A percentile compares a stretch with the other conserved stretches of the same genome.
Evolutionary conservation across 1,140 invertebrate genomes (phyloP).

Genomic region (Bombus huntii): DNA sequence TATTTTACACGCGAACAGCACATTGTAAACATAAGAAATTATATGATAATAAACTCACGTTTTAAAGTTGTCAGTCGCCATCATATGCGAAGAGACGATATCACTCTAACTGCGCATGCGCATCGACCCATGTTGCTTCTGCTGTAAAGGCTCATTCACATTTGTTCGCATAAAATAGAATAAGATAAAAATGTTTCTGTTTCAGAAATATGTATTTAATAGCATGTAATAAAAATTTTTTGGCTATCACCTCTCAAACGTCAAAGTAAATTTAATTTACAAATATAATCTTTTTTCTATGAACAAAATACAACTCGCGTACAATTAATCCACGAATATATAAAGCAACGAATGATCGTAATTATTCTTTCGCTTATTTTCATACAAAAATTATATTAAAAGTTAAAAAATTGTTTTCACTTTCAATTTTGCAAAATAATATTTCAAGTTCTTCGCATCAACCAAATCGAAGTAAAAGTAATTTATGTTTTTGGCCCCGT

Average conservation of each 20-base stretch:
- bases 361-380: neutral
- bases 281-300: neutral
- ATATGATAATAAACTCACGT: constrained; percentile 78
- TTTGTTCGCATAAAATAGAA: constrained; percentile 53
- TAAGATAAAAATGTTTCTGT: constrained; percentile 33
- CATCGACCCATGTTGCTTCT: constrained; percentile 55
- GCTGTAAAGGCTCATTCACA: constrained; percentile 67
- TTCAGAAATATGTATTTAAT: constrained; percentile 11
- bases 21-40: constrained; percentile 63
- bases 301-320: neutral
- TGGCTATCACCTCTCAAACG: too few relatives aligned
- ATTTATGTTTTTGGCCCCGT: neutral
- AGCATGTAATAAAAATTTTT: neutral
- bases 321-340: neutral
- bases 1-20: constrained; percentile 56
- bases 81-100: constrained; percentile 75
- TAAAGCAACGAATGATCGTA: neutral
- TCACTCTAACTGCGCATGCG: constrained; percentile 70
- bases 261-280: too few relatives aligned
- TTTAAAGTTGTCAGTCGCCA: constrained; percentile 82
- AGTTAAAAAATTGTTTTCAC: neutral
- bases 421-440: neutral
- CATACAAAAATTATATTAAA: neutral
- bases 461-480: too few relatives aligned
- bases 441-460: neutral